phyloP scores from a whole-genome alignment of 2,113 vertebrate species.

The Podocnemis expansa region DNA sequence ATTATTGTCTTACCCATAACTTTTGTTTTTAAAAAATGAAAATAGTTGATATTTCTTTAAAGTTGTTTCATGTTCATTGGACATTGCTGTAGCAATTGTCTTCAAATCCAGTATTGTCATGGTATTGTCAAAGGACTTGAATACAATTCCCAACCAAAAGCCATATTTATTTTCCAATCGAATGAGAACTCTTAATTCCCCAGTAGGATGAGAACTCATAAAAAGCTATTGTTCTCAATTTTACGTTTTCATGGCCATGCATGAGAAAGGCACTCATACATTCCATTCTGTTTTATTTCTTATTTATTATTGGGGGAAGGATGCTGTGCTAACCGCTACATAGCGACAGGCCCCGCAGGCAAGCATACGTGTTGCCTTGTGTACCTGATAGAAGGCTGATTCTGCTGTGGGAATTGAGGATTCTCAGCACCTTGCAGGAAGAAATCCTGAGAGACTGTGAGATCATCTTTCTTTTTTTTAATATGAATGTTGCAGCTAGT shows the following conservation, averaged over 20 bases:
- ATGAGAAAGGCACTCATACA: constrained; percentile 40
- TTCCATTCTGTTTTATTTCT: constrained; percentile 23
- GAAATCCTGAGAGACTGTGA: neutral
- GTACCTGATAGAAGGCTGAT: neutral
- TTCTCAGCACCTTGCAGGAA: neutral
- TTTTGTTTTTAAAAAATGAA: neutral
- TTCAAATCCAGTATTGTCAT: constrained; percentile 42
- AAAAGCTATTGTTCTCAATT: constrained; percentile 56
- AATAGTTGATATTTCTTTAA: neutral
- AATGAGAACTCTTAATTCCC: no score
- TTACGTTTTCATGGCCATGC: constrained; percentile 45
- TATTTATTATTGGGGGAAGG: constrained; percentile 38
- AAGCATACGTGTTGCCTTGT: neutral
- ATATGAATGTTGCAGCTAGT: neutral
- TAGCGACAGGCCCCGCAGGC: constrained; percentile 1
- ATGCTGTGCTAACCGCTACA: neutral
- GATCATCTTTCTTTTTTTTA: neutral
- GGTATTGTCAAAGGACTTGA: constrained; percentile 51
- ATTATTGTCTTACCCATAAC: neutral
- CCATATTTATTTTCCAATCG: constrained; percentile 51
- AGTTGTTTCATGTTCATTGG: constrained; percentile 46
- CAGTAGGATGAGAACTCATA: constrained; percentile 55
- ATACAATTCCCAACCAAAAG: constrained; percentile 65
- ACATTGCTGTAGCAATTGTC: constrained; percentile 32
- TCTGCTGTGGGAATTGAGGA: neutral